phyloP scores from a whole-genome alignment of 2,888 invertebrate species.

The Calliopum simillimum region DNA sequence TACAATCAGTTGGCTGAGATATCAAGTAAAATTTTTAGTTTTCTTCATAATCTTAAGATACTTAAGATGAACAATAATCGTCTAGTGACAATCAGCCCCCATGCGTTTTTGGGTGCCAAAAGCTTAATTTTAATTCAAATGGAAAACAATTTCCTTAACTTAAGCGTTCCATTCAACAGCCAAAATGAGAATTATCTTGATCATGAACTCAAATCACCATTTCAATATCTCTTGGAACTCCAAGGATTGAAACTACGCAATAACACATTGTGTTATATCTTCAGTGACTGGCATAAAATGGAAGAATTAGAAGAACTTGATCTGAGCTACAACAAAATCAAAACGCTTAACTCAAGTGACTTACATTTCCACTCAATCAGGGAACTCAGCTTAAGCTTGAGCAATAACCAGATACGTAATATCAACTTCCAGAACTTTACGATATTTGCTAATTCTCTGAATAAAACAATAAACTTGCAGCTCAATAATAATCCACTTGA shows the following conservation, averaged over 20 bases:
- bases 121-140: too few species aligned
- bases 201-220: conserved; percentile 69
- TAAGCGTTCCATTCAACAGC: too few species aligned
- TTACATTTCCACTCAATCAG: conserved; percentile 59
- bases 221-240: conserved; percentile 70
- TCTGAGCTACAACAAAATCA: conserved; percentile 75
- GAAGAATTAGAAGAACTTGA: conserved; percentile 72
- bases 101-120: too few species aligned
- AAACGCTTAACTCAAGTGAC: conserved; percentile 63
- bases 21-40: too few species aligned
- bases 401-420: conserved; percentile 70
- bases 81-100: too few species aligned
- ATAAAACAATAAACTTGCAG: too few species aligned
- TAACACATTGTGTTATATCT: conserved; percentile 73
- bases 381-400: conserved; percentile 67
- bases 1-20: too few species aligned
- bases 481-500: too few species aligned
- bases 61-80: too few species aligned
- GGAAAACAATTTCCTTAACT: too few species aligned
- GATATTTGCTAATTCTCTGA: conserved; percentile 49
- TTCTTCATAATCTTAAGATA: too few species aligned
- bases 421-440: conserved; percentile 66
- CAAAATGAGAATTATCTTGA: not conserved
- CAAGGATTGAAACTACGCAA: conserved; percentile 73
- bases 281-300: conserved; percentile 75